phyloP scores from a whole-genome alignment of 2,797 vertebrate species.

The Hemitrygon akajei region DNA sequence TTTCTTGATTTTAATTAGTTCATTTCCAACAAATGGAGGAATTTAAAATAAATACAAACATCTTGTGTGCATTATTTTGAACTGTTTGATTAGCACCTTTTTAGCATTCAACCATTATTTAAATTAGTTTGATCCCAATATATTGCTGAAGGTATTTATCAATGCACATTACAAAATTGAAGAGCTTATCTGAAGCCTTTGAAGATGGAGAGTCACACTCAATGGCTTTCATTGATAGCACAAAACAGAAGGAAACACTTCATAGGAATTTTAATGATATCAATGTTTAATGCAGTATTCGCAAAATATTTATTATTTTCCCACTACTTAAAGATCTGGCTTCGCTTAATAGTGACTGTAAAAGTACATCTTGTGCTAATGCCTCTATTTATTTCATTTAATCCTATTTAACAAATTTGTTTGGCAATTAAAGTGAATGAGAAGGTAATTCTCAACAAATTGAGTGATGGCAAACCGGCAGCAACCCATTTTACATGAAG shows the following conservation, averaged over 20 bases:
- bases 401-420: not conserved
- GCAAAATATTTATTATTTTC: constrained; percentile 27
- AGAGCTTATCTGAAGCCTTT: not conserved
- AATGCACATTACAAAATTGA: not conserved
- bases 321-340: constrained; percentile 5
- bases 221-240: not conserved
- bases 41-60: not conserved
- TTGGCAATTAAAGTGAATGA: not conserved
- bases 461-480: not conserved
- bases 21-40: not conserved
- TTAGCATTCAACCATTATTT: not conserved
- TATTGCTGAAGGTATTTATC: constrained; percentile 9
- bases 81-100: constrained; percentile 1
- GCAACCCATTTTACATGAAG: not conserved
- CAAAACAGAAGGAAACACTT: not conserved
- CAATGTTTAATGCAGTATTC: not conserved
- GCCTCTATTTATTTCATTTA: not conserved
- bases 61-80: not conserved
- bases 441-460: not conserved
- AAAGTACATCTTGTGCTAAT: not conserved
- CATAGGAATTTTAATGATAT: constrained; percentile 22
- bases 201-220: not conserved
- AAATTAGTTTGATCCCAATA: not conserved
- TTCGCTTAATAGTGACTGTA: not conserved
- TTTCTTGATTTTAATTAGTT: not conserved